phyloP scores from a whole-genome alignment of 64 coral and sea anemone genomes.

The Stichodactyla mertensii region DNA sequence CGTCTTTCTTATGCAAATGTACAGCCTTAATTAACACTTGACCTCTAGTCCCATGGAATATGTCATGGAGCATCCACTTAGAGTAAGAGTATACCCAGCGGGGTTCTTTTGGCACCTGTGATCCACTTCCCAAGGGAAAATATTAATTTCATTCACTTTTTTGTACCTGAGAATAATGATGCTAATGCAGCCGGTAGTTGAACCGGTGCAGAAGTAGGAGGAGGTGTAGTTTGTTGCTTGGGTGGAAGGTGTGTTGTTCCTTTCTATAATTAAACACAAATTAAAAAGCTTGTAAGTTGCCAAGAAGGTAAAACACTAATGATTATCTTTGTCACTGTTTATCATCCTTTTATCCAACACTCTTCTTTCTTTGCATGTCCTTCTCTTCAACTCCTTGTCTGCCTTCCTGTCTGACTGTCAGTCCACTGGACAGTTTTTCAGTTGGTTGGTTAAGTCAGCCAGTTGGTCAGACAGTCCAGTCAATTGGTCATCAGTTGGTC shows the following conservation, averaged over 20 bases:
- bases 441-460: too few relatives aligned
- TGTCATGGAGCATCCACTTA: too few relatives aligned
- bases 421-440: background rate
- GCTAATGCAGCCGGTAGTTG: constrained; percentile 74
- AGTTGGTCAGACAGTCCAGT: too few relatives aligned
- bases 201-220: constrained; percentile 37
- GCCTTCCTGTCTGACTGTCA: background rate
- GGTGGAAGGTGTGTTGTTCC: constrained; percentile 76
- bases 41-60: too few relatives aligned
- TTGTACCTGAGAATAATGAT: constrained; percentile 49
- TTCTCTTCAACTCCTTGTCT: background rate
- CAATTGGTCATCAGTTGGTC: too few relatives aligned
- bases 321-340: too few relatives aligned
- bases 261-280: constrained; percentile 46
- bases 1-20: too few relatives aligned
- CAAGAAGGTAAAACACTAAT: background rate
- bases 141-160: background rate
- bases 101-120: too few relatives aligned
- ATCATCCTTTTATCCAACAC: background rate
- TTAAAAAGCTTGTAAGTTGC: background rate
- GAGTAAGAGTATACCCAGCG: too few relatives aligned
- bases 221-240: constrained; percentile 32
- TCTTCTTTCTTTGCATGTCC: background rate
- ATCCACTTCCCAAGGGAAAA: too few relatives aligned
- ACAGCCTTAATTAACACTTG: too few relatives aligned